Conservation (phyloP, 1,140 invertebrate species). For the Lepidurus apus region DNA sequence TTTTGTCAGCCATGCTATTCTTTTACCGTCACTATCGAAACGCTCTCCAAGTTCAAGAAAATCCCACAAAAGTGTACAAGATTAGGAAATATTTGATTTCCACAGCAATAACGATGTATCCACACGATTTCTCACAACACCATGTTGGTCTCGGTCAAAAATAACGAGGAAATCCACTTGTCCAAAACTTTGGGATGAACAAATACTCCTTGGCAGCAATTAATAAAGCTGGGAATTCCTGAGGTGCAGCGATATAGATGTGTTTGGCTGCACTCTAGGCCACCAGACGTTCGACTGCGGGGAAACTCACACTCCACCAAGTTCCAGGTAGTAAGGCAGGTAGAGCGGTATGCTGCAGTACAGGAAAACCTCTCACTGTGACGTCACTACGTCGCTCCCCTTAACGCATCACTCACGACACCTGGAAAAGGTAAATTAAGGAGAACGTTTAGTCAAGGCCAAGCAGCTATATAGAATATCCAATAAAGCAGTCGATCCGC, state of each 20-base stretch:
- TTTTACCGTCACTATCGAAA: background rate
- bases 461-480: background rate
- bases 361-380: background rate
- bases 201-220: no score
- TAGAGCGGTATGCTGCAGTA: background rate
- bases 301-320: background rate
- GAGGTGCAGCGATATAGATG: background rate
- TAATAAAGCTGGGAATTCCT: background rate
- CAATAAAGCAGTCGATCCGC: no score
- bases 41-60: no score
- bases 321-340: slow-evolving; percentile 4
- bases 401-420: background rate
- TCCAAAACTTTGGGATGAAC: no score
- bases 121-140: no score
- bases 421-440: slow-evolving; percentile 12
- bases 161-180: no score
- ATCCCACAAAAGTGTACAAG: no score
- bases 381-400: background rate
- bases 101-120: no score
- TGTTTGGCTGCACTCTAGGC: background rate
- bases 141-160: no score
- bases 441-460: slow-evolving; percentile 8
- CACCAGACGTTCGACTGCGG: background rate
- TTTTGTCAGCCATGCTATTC: slow-evolving; percentile 15
- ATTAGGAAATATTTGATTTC: no score